A percentile compares a stretch with the other conserved stretches of the same genome.
These are phyloP conservation scores for Aptenodytes forsteri DNA, from an alignment of 2,113 vertebrate genomes.

Conservation along the genomic window DNA sequence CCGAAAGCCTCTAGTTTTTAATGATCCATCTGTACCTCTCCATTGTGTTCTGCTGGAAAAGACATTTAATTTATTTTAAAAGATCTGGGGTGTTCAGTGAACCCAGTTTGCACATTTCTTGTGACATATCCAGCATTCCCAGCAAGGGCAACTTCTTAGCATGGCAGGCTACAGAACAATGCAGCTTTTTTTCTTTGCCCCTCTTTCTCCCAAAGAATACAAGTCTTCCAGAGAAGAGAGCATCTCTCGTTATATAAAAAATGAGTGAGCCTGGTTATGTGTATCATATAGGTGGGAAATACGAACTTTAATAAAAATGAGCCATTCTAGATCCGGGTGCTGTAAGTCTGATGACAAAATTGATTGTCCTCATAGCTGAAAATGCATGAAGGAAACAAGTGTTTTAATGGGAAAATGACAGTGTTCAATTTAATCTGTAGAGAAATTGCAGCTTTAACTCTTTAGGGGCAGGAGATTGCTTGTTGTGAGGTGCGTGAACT, in stretches of 20 bases:
- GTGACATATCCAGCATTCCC: neutral
- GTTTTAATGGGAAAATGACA: neutral
- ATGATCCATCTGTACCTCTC: constrained; percentile 50
- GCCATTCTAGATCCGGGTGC: neutral
- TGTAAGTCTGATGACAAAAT: neutral
- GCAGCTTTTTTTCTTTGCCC: constrained; percentile 15
- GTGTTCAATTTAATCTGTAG: neutral
- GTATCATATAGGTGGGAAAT: constrained; percentile 39
- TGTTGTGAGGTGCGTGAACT: neutral
- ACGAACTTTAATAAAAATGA: neutral
- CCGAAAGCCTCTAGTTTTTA: constrained; percentile 53
- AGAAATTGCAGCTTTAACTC: constrained; percentile 5
- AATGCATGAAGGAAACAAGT: neutral
- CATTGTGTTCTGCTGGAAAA: constrained; percentile 52
- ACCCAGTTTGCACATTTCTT: constrained; percentile 28
- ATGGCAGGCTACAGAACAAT: constrained; percentile 24
- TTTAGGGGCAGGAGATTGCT: neutral
- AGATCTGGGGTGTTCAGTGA: constrained; percentile 20
- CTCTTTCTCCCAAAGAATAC: constrained; percentile 18
- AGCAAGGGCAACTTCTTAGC: constrained; percentile 43
- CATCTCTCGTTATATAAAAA: constrained; percentile 30
- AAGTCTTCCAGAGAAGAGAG: constrained; percentile 15
- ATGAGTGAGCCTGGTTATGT: neutral
- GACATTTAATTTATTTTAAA: constrained; percentile 59
- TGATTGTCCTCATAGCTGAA: neutral